Evolutionary conservation across 2,797 vertebrate genomes (phyloP).

Genomic region (Ciconia nigra): DNA sequence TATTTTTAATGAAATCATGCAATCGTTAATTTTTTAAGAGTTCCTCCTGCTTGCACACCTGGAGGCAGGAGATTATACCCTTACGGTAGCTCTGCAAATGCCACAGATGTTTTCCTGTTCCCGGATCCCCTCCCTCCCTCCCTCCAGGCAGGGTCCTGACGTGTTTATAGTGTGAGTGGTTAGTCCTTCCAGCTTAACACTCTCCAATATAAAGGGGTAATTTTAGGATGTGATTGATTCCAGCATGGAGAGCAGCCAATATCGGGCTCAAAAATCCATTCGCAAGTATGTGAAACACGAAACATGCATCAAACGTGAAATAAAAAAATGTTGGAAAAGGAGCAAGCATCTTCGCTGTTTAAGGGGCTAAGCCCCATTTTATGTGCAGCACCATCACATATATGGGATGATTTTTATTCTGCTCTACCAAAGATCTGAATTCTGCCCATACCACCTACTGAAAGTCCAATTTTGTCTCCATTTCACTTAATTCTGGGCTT

Average conservation of each 20-base stretch:
- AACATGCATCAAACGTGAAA: rapidly evolving
- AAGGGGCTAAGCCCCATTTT: neutral
- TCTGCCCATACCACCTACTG: neutral
- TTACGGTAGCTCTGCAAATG: neutral
- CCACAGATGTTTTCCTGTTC: neutral
- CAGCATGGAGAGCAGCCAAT: neutral
- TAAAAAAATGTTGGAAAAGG: rapidly evolving
- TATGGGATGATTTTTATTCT: neutral
- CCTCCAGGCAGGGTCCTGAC: rapidly evolving
- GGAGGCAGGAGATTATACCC: neutral
- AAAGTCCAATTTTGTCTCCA: neutral
- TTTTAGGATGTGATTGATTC: neutral
- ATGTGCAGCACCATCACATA: neutral
- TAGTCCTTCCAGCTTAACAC: neutral
- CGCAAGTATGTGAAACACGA: rapidly evolving
- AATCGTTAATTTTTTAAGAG: neutral
- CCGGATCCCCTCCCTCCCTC: neutral
- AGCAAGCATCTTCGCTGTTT: neutral
- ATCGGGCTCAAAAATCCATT: neutral
- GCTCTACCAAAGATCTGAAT: neutral
- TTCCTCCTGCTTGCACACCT: neutral
- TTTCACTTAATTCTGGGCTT: neutral
- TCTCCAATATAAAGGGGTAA: neutral
- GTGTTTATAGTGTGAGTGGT: neutral
- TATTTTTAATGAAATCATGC: neutral